Base-by-base conservation (phyloP, 1,140 invertebrate genomes). In the Laupala kohalensis region DNA sequence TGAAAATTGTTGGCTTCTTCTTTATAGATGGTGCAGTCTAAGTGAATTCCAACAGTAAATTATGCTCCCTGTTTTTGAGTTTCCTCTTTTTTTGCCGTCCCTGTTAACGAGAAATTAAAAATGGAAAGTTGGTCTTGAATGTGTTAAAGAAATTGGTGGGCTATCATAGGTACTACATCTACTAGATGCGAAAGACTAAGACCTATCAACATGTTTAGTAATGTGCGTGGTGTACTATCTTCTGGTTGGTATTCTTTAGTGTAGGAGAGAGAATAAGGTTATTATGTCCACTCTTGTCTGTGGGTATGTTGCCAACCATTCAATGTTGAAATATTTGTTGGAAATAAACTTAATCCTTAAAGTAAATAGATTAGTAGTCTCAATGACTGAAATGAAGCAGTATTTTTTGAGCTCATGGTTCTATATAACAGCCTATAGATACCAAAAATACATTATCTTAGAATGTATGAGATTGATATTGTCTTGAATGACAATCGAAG, bases 51-150 rank as follows among this genome's bases (percentile, higher is more conserved):
- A 29, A 23, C 53, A 15, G 9, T 69, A 28, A 13, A 28, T 15
- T 25, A 19, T 70, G 25, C 19, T n/a, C 24, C 53, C 53, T 53
- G 37, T 25, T 70, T 15, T 64, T 0, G n/a, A n/a, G 30, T 70
- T 70, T 70, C 30, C 37, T 25, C 25, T 70, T 70, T n/a, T n/a
- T 70, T 70, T 70, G 69, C 69, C 69, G 69, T 70, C 69, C 69
- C 69, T 70, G 69, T 64, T 69, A 62, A 23, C 37, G 37, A 25
- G n/a, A 37, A 23, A 53, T 30, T 13, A 70, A n/a, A 63, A 69
- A 2, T 28, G 26, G 12, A 69, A 28, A 27, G 27, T 23, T 12
- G 27, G 25, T 19, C 26, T n/a, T 25, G 37, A 27, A 24, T 24
- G 63, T 24, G 25, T 25, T n/a, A 63, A 26, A 64, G 19, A 62